Evolutionary conservation across 2,113 vertebrate species (phyloP).

Genomic region (Psophia crepitans): DNA sequence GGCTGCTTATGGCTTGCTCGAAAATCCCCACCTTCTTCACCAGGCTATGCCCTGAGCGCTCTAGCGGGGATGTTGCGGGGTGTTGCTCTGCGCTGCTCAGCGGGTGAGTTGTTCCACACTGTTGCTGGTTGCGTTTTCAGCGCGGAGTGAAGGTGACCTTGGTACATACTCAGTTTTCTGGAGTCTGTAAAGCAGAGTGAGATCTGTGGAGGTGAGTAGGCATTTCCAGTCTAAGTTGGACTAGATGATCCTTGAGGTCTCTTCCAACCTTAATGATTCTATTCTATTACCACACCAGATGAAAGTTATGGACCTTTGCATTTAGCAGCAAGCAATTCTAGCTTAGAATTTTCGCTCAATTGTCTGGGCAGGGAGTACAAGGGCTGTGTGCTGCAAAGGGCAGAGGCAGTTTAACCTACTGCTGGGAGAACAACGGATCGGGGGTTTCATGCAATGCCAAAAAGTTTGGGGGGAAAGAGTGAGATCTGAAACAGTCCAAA

Average conservation of each 20-base stretch:
- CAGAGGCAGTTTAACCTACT: not conserved
- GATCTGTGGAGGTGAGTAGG: not conserved
- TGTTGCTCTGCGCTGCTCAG: not conserved
- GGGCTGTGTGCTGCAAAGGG: rapidly evolving
- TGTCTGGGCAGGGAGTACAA: not conserved
- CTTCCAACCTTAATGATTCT: too few species aligned
- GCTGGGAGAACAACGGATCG: not conserved
- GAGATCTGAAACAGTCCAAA: not conserved
- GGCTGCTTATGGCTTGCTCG: not conserved
- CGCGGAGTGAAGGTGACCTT: not conserved
- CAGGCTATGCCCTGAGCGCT: not conserved
- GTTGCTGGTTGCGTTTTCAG: not conserved
- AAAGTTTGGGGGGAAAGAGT: not conserved
- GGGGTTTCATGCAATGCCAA: not conserved
- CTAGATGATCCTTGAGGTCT: too few species aligned
- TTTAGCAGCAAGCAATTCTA: not conserved
- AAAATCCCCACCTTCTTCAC: rapidly evolving
- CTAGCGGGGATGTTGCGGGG: not conserved
- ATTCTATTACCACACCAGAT: too few species aligned
- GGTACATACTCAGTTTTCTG: not conserved
- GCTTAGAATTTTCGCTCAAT: not conserved
- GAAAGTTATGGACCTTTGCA: not conserved
- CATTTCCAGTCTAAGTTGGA: not conserved
- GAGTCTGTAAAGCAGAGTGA: not conserved
- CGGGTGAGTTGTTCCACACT: not conserved